phyloP scores from a whole-genome alignment of 2,113 vertebrate species.

The Ariopsis seemanni region DNA sequence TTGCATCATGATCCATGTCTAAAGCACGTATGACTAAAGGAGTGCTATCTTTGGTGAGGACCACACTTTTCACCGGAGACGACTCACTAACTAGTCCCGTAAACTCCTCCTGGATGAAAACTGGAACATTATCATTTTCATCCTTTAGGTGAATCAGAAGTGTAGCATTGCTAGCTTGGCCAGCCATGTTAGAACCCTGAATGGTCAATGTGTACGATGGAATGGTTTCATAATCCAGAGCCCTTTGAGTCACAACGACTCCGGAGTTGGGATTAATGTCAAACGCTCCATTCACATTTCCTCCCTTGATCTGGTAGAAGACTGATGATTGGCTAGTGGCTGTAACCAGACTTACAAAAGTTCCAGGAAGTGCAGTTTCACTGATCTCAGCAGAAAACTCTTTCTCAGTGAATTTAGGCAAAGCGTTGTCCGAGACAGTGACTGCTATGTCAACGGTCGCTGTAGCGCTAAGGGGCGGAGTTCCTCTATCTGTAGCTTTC shows the following conservation, averaged over 20 bases:
- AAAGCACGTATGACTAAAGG: constrained; percentile 89
- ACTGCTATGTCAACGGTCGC: constrained; percentile 81
- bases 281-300: constrained; percentile 82
- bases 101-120: constrained; percentile 84
- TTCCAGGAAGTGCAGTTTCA: constrained; percentile 79
- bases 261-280: constrained; percentile 92
- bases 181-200: constrained; percentile 96
- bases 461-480: constrained; percentile 80
- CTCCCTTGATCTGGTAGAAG: constrained; percentile 90
- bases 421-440: constrained; percentile 90
- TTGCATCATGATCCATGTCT: constrained; percentile 86
- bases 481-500: constrained; percentile 87
- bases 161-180: constrained; percentile 82
- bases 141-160: constrained; percentile 86
- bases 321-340: constrained; percentile 91
- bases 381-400: constrained; percentile 89
- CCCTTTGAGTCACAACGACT: constrained; percentile 83
- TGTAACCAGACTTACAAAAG: constrained; percentile 83
- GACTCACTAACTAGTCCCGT: constrained; percentile 88
- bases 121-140: constrained; percentile 90
- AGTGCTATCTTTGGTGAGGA: constrained; percentile 82
- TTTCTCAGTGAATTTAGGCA: constrained; percentile 84
- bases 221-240: constrained; percentile 86
- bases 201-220: constrained; percentile 80
- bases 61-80: constrained; percentile 83